Base-by-base conservation (phyloP, 2,113 vertebrate genomes). In the Empidonax alnorum region DNA sequence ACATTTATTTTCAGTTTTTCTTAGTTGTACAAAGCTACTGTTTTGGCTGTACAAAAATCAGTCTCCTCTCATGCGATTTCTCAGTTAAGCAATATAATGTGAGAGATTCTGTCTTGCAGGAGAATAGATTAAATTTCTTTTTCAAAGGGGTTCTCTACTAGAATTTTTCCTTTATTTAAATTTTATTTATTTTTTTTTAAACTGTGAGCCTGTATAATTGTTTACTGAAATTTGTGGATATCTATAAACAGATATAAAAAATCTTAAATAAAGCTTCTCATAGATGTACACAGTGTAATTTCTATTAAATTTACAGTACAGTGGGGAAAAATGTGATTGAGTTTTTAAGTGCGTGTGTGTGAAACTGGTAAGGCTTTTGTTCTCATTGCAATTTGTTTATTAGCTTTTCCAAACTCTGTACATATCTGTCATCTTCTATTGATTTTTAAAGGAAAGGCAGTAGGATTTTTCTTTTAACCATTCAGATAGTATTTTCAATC, bases 391-490 rank as follows among this genome's bases (percentile, higher is more conserved):
- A 25, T 91, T 91, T 85, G 35, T 73, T 73, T 81, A 75, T 91
- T 95, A 87, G 65, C 72, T 94, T 87, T 63, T 89, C 12, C 17
- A 72, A 41, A 68, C 33, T 86, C 68, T 37, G 23, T 74, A 37
- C 22, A 4, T 41, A 69, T n/a, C 68, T 94, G 35, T 86, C 76
- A 77, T 93, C 23, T 21, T 92, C 35, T 87, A 59, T 89, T 84
- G 83, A 84, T 93, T 91, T 93, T 89, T 89, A 84, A 94, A 75
- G 53, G 61, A 84, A 89, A 75, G 5, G 13, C 28, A 37, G 46
- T 41, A 52, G 35, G 31, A 41, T 65, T 91, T 96, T 91, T 84
- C 41, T 84, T 83, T 56, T 41, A 90, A 44, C 61, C 24, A 13
- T 52, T 47, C 33, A 81, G 69, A 75, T 41, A 63, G 55, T 68